phyloP scores from a whole-genome alignment of 2,888 invertebrate genomes.

The Tigriopus californicus region DNA sequence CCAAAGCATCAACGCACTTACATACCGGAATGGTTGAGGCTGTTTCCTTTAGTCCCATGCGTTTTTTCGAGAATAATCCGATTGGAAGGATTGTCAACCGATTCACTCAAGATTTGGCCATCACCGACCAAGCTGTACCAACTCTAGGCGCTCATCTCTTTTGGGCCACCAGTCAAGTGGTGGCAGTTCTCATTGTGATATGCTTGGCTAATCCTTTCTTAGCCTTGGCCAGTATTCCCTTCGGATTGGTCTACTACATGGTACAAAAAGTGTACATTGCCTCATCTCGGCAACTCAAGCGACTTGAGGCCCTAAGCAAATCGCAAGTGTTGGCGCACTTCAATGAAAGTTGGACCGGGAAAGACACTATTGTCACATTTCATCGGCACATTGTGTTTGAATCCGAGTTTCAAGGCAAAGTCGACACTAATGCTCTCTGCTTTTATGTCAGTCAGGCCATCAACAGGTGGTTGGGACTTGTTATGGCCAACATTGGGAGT shows the following conservation, averaged over 20 bases:
- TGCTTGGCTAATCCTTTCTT: constrained; percentile 22
- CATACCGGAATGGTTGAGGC: constrained; percentile 13
- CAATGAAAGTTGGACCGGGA: constrained; percentile 62
- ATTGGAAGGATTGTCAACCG: constrained; percentile 29
- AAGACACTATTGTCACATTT: constrained; percentile 5
- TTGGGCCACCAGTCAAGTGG: constrained; percentile 21
- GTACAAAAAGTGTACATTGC: constrained; percentile 31
- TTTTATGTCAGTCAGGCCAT: constrained; percentile 20
- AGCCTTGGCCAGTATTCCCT: constrained; percentile 20
- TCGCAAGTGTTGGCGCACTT: constrained; percentile 96
- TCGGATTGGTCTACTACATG: constrained; percentile 20
- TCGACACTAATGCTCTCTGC: constrained; percentile 8
- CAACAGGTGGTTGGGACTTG: constrained; percentile 29
- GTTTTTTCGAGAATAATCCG: constrained; percentile 29
- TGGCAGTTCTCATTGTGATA: constrained; percentile 22
- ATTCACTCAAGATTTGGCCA: constrained; percentile 24
- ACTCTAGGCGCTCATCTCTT: constrained; percentile 47
- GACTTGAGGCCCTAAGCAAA: constrained; percentile 75
- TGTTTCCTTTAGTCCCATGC: constrained; percentile 17
- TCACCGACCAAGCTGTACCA: constrained; percentile 18
- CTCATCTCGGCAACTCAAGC: constrained; percentile 53
- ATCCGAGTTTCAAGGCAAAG: constrained; percentile 54
- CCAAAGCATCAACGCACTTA: constrained; percentile 2
- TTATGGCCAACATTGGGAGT: constrained; percentile 35
- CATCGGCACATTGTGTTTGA: constrained; percentile 39